These are phyloP conservation scores for Leuciscus idus DNA, from an alignment of 2,113 vertebrate genomes.

Conservation along the genomic window DNA sequence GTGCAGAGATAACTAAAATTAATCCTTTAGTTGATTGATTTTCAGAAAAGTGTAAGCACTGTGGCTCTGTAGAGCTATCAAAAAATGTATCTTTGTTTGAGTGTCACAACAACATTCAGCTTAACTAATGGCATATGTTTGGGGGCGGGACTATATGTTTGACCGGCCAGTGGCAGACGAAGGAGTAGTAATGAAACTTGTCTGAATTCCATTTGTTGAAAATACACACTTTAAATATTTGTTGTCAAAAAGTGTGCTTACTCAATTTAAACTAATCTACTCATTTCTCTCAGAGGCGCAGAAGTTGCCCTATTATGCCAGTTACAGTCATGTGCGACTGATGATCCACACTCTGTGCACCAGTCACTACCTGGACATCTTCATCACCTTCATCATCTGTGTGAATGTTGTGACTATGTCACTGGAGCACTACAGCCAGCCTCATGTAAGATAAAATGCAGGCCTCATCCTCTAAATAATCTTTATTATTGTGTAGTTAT, in stretches of 20 bases:
- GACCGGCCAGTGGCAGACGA: not conserved
- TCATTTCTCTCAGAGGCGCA: slow-evolving; percentile 84
- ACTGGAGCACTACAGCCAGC: slow-evolving; percentile 96
- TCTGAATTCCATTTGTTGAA: not conserved
- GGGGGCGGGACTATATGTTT: not conserved
- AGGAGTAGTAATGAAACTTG: not conserved
- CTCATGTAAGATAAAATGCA: slow-evolving; percentile 80
- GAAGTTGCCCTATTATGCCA: slow-evolving; percentile 92
- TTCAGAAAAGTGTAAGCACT: not conserved
- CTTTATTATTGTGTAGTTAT: not conserved
- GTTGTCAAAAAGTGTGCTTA: not conserved
- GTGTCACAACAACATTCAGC: not conserved
- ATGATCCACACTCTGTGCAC: slow-evolving; percentile 97
- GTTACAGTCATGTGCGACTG: slow-evolving; percentile 88
- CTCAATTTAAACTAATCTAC: not conserved
- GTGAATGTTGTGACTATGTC: slow-evolving; percentile 99
- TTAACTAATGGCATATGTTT: not conserved
- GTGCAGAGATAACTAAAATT: not conserved
- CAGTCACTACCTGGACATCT: slow-evolving; percentile 98
- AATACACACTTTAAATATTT: not conserved
- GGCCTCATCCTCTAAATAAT: not conserved
- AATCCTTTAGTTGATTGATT: not conserved
- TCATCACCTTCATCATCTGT: slow-evolving; percentile 98
- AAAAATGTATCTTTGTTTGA: not conserved
- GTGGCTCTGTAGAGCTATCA: not conserved